Evolutionary conservation across 2,797 vertebrate genomes (phyloP).

Genomic region (Pangasius krempfi): DNA sequence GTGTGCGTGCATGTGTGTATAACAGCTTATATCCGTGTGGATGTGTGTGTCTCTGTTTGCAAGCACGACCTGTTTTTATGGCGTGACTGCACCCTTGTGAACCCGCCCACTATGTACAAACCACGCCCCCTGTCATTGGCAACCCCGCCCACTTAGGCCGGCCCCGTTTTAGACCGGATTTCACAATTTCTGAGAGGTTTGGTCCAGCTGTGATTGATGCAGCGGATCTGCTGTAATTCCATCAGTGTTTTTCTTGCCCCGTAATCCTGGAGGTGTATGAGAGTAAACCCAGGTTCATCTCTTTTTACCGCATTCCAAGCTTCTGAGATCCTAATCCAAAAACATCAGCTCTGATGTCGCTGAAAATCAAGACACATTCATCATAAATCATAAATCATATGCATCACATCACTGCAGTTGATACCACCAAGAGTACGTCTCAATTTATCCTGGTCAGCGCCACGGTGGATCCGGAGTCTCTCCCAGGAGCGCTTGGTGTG

Average conservation of each 20-base stretch:
- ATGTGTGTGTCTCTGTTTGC: constrained; percentile 8
- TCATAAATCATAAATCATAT: not conserved
- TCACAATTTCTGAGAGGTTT: not conserved
- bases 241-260: not conserved
- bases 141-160: not conserved
- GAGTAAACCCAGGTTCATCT: not conserved
- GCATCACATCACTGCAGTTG: not conserved
- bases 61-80: constrained; percentile 57
- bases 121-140: not conserved
- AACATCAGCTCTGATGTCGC: not conserved
- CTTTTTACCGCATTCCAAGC: not conserved
- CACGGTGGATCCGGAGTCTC: not conserved
- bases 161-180: not conserved
- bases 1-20: not conserved
- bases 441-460: not conserved
- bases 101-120: constrained; percentile 37
- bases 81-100: constrained; percentile 19
- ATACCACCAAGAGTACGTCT: not conserved
- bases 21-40: too few relatives aligned
- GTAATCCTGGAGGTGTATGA: not conserved
- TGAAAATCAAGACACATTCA: not conserved
- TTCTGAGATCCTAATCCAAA: not conserved
- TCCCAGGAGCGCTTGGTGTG: not conserved
- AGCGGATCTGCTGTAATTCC: not conserved
- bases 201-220: not conserved